phyloP scores from a whole-genome alignment of 2,888 invertebrate genomes.

The Meiosimyza decipiens region DNA sequence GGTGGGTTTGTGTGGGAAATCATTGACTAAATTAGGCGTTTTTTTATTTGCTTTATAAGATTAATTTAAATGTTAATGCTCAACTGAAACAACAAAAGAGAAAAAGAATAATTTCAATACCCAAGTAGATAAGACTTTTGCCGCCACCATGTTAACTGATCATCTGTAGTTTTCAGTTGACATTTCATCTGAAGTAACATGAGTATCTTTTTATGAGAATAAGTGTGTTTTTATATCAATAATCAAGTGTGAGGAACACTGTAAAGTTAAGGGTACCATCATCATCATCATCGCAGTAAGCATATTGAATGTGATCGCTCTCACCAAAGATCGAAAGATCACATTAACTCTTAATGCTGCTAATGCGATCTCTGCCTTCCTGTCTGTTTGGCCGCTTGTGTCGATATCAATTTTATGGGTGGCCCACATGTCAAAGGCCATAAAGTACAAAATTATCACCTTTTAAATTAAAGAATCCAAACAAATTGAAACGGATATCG shows the following conservation, averaged over 20 bases:
- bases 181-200: no score
- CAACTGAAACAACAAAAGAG: no score
- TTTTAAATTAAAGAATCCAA: slow-evolving; percentile 68
- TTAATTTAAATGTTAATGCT: no score
- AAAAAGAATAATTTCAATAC: no score
- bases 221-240: slow-evolving; percentile 8
- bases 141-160: no score
- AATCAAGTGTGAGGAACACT: slow-evolving; percentile 13
- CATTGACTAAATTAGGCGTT: slow-evolving; percentile 27
- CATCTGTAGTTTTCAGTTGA: no score
- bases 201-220: no score
- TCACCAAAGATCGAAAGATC: no score
- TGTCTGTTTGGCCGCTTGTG: slow-evolving; percentile 22
- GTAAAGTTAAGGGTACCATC: slow-evolving; percentile 18
- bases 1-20: neutral
- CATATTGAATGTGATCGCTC: neutral
- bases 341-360: no score
- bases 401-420: slow-evolving; percentile 54
- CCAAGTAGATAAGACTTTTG: no score
- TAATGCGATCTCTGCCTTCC: slow-evolving; percentile 3
- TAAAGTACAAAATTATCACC: slow-evolving; percentile 68
- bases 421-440: slow-evolving; percentile 68
- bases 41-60: neutral
- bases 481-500: slow-evolving; percentile 68
- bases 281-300: neutral